Conservation (phyloP, 2,113 vertebrate species). For the Oncorhynchus nerka region DNA sequence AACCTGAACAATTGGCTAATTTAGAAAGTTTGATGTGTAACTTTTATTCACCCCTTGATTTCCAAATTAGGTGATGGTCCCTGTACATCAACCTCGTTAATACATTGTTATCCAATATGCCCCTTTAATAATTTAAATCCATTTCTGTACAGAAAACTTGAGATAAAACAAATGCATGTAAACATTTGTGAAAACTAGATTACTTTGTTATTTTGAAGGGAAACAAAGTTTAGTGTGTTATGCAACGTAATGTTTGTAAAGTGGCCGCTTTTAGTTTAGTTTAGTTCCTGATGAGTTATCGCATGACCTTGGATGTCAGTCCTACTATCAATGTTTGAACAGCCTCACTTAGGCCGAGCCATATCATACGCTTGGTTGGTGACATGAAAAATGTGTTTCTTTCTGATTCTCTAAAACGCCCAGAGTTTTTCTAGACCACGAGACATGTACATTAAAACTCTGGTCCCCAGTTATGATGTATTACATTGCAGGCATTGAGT, state of each 20-base stretch:
- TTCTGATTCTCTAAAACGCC: no score
- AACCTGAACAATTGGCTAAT: background rate
- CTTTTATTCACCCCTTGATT: no score
- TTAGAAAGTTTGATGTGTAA: background rate
- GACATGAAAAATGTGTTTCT: no score
- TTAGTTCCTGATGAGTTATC: background rate
- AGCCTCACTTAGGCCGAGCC: background rate
- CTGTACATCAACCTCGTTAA: no score
- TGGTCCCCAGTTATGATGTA: no score
- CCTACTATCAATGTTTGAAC: slow-evolving; percentile 20
- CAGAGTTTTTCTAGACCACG: no score
- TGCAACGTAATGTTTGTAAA: background rate
- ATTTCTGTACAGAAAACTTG: background rate
- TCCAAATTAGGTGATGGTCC: no score
- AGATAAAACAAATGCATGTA: background rate
- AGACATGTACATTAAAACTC: no score
- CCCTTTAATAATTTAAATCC: background rate
- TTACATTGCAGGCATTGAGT: no score
- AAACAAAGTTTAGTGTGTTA: background rate
- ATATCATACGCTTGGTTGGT: background rate
- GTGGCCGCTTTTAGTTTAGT: background rate
- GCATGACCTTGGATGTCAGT: slow-evolving; percentile 2
- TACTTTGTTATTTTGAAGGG: background rate
- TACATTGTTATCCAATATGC: no score
- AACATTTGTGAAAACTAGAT: background rate